Percentiles rank a stretch among this genome's conserved stretches.
These are phyloP conservation scores for Pammene fasciana DNA, from an alignment of 2,888 invertebrate genomes.

Conservation along the genomic window DNA sequence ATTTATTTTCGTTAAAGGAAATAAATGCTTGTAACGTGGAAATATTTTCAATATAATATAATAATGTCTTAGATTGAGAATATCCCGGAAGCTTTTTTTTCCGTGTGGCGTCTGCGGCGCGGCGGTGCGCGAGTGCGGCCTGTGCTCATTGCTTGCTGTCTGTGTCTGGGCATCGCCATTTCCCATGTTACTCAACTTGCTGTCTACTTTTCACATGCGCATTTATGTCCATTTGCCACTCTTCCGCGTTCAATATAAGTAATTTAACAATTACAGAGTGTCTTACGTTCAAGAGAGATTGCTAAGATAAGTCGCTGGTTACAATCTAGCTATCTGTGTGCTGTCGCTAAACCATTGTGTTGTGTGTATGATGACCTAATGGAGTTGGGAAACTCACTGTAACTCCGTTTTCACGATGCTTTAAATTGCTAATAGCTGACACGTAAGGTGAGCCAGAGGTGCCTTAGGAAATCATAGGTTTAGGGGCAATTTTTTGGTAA, in stretches of 20 bases:
- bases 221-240: conserved; percentile 48
- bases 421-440: not conserved
- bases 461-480: no score
- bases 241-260: conserved; percentile 49
- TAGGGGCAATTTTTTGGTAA: no score
- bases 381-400: not conserved
- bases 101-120: not conserved
- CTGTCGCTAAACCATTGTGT: not conserved
- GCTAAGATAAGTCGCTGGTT: not conserved
- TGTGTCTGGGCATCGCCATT: not conserved
- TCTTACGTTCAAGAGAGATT: conserved; percentile 6
- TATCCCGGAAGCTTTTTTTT: no score
- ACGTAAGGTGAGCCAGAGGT: no score
- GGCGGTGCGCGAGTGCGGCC: not conserved
- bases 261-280: conserved; percentile 19
- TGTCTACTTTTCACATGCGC: conserved; percentile 38
- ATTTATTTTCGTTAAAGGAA: no score
- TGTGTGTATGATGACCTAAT: not conserved
- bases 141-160: not conserved
- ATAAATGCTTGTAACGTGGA: no score
- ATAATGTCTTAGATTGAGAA: no score
- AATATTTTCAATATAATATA: no score
- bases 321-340: conserved; percentile 6
- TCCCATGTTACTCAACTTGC: conserved; percentile 47
- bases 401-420: not conserved